phyloP scores from a whole-genome alignment of 2,113 vertebrate genomes.

The Tragelaphus strepsiceros region DNA sequence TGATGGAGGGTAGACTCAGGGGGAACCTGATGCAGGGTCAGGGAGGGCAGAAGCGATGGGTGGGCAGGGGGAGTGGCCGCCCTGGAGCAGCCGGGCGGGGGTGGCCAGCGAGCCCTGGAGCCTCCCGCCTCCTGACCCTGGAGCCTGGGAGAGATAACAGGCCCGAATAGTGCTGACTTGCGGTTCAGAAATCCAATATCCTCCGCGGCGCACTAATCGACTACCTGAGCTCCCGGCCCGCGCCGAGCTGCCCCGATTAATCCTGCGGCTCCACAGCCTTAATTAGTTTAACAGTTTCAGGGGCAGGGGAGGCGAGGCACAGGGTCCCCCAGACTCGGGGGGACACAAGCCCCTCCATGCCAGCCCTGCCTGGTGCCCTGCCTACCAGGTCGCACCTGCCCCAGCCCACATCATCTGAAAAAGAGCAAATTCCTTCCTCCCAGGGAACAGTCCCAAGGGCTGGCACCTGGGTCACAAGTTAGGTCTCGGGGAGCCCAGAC shows the following conservation, averaged over 20 bases:
- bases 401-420: neutral
- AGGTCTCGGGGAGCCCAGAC: neutral
- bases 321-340: conserved; percentile 21
- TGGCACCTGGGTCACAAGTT: conserved; percentile 8
- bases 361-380: neutral
- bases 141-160: conserved; percentile 74
- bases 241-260: conserved; percentile 73
- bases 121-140: conserved; percentile 70
- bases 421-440: neutral
- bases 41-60: neutral
- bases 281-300: conserved; percentile 77
- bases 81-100: neutral
- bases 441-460: neutral
- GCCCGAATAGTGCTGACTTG: conserved; percentile 77
- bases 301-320: conserved; percentile 61
- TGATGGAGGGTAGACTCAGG: neutral
- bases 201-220: conserved; percentile 72
- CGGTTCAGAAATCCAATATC: conserved; percentile 78
- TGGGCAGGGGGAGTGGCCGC: conserved; percentile 24
- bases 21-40: neutral
- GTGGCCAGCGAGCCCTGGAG: neutral
- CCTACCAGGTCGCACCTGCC: neutral
- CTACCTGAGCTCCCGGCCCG: conserved; percentile 73
- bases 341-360: neutral
- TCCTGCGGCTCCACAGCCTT: conserved; percentile 72